Base-by-base conservation (phyloP, 2,797 vertebrate species). In the Helostoma temminkii region DNA sequence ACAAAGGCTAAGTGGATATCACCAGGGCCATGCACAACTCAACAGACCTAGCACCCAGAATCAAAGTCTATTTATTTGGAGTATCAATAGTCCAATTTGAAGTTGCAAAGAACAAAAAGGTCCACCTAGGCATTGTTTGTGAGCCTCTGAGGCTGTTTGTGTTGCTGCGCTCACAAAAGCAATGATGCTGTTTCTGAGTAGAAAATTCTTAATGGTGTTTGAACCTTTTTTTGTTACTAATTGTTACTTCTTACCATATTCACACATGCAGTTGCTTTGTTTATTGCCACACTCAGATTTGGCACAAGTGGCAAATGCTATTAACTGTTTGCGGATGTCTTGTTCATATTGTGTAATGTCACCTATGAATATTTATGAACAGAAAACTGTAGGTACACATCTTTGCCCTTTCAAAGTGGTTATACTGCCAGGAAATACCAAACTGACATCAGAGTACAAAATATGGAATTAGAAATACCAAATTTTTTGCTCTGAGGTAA, bases 301-400 rank as follows among this genome's bases (percentile, higher is more conserved):
- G n/a, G n/a, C n/a, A 42, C 37, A 57, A 39, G n/a, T 64, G 54
- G 62, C 56, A 66, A 71, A 32, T 79, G 28, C 56, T 46, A 61
- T 54, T n/a, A 64, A 58, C n/a, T 47, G 53, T 63, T 54, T 52
- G 50, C 42, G 28, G 1, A 3, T 19, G 45, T 25, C 21, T 41
- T 8, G 11, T 47, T 53, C 28, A 48, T 25, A 30, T 64, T 76
- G 72, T 62, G 62, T 66, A 61, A 74, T 71, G 50, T 58, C 26
- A 30, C 9, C 5, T 9, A 46, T 79, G 42, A 71, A 67, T 69
- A 77, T 81, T 81, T 59, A 81, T 80, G 53, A 67, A 24, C 19
- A 1, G 16, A 37, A 37, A 74, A 41, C 18, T 21, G 45, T 15
- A 49, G 22, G 55, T 76, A 28, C 42, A 46, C 8, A 3, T 48